A percentile compares a stretch with the other conserved stretches of the same genome.
Evolutionary conservation across 2,888 invertebrate species (phyloP).

Genomic region (Copidosoma aretas): DNA sequence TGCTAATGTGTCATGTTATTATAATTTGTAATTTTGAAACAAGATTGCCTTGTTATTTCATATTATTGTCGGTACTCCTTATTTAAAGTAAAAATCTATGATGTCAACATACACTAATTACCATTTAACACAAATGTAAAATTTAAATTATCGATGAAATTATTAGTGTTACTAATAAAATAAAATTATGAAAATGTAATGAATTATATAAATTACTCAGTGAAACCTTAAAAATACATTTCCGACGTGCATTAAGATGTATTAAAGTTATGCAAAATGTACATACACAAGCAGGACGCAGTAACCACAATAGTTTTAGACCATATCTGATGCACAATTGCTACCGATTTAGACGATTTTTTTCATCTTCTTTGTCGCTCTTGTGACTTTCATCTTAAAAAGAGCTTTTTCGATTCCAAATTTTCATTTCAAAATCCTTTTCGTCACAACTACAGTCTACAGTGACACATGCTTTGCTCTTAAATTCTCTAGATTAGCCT

Average conservation of each 20-base stretch:
- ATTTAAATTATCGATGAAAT: conserved; percentile 23
- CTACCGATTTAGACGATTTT: conserved; percentile 25
- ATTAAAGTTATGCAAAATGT: conserved; percentile 21
- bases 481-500: conserved; percentile 68
- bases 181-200: no score
- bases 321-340: conserved; percentile 28
- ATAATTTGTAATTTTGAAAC: no score
- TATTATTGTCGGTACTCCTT: no score
- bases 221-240: conserved; percentile 2
- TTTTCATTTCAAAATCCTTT: conserved; percentile 40
- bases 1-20: no score
- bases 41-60: no score
- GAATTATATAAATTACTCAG: no score
- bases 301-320: conserved; percentile 24
- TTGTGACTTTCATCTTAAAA: conserved; percentile 35
- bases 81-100: no score
- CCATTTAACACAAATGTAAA: conserved; percentile 10
- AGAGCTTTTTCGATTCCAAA: conserved; percentile 33
- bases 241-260: no score
- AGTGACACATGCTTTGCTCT: conserved; percentile 92
- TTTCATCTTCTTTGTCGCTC: conserved; percentile 32
- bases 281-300: conserved; percentile 24
- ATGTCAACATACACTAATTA: no score
- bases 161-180: conserved; percentile 13
- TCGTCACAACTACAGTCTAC: conserved; percentile 71